Conservation (phyloP, 2,113 vertebrate genomes). For the Chinchilla lanigera region DNA sequence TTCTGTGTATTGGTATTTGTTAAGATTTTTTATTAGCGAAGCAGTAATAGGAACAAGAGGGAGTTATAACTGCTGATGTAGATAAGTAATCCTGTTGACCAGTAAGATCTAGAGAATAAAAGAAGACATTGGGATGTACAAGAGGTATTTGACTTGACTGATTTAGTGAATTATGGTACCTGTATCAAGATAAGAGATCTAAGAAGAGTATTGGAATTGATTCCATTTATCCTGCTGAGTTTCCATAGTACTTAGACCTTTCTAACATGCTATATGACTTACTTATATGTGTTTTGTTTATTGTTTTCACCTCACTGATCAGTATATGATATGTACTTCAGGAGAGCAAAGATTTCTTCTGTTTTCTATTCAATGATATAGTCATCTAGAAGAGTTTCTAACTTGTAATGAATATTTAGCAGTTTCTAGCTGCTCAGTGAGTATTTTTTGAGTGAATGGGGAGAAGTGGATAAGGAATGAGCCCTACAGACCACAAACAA, state of each 20-base stretch:
- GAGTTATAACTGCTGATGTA: slow-evolving; percentile 15
- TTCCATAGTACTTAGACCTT: not conserved
- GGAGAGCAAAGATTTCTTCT: slow-evolving; percentile 25
- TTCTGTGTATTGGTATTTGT: not conserved
- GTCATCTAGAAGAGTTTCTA: not conserved
- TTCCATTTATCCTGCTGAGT: not conserved
- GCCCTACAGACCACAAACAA: not conserved
- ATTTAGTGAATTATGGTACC: not conserved
- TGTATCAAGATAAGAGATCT: not conserved
- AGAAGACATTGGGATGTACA: not conserved
- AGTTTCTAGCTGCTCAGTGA: not conserved
- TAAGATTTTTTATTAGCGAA: slow-evolving; percentile 48
- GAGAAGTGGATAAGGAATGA: not conserved
- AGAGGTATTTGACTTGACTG: not conserved
- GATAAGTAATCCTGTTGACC: not conserved
- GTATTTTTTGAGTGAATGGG: slow-evolving; percentile 31
- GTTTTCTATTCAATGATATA: slow-evolving; percentile 10
- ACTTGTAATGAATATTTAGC: not conserved
- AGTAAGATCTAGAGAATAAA: slow-evolving; percentile 5
- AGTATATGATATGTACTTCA: not conserved
- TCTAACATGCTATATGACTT: not conserved
- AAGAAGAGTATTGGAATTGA: slow-evolving; percentile 1
- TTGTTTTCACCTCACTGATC: slow-evolving; percentile 10
- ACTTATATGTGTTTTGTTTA: not conserved
- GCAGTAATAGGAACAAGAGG: not conserved